Evolutionary conservation across 1,140 invertebrate genomes (phyloP).

Genomic region (Laodelphax striatellus): DNA sequence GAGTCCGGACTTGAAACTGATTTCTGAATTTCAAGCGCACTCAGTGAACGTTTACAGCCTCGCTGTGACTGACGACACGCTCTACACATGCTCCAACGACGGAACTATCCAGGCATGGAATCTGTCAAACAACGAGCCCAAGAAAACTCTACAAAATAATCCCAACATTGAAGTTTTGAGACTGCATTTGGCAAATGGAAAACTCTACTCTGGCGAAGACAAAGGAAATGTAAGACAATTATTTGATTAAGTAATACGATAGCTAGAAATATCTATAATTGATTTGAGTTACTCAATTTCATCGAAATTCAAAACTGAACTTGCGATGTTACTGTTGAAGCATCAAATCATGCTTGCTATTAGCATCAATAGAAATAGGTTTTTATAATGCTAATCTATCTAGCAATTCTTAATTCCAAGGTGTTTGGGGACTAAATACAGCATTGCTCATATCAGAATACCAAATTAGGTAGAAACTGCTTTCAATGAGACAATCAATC

Average conservation of each 20-base stretch:
- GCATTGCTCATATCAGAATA: no score
- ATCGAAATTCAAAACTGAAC: no score
- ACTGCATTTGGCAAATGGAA: constrained; percentile 26
- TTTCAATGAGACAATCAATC: no score
- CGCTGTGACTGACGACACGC: constrained; percentile 26
- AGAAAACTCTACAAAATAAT: constrained; percentile 23
- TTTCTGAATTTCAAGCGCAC: constrained; percentile 33
- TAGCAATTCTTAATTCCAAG: no score
- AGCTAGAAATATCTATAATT: no score
- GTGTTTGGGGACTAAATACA: no score
- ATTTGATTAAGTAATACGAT: neutral
- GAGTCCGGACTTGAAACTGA: constrained; percentile 31
- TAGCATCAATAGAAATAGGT: no score
- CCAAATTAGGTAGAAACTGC: no score
- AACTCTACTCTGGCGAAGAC: constrained; percentile 33
- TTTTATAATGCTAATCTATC: no score
- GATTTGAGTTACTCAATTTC: no score
- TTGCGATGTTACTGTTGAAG: no score
- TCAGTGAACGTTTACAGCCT: constrained; percentile 31
- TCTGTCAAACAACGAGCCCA: constrained; percentile 25
- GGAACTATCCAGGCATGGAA: constrained; percentile 34
- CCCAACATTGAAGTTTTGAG: constrained; percentile 29
- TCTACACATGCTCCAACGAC: constrained; percentile 38
- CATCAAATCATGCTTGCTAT: no score
- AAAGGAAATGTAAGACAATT: constrained; percentile 32